Conservation (phyloP, 2,888 invertebrate genomes). For the Hipparchia sbordonii region DNA sequence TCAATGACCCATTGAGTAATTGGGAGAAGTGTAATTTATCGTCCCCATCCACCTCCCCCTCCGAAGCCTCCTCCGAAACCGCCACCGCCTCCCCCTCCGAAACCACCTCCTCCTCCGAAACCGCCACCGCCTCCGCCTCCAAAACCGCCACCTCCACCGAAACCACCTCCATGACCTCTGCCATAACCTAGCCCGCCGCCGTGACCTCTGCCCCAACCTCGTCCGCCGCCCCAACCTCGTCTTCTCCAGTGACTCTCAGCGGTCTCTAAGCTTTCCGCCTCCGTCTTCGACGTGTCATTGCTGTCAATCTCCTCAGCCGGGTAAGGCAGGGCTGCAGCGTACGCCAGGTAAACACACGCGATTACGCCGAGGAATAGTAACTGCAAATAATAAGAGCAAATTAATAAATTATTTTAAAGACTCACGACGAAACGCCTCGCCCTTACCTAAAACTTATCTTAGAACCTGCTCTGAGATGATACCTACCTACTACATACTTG, state of each 20-base stretch:
- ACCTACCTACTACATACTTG: too few species aligned
- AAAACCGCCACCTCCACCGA: neutral
- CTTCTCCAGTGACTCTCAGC: constrained; percentile 27
- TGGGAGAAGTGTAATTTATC: constrained; percentile 3
- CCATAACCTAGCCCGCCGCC: neutral
- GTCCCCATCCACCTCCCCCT: constrained; percentile 30
- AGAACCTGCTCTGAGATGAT: too few species aligned
- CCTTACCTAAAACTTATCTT: too few species aligned
- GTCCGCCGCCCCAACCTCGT: constrained; percentile 19
- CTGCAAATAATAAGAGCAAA: constrained; percentile 47
- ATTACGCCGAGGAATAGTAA: constrained; percentile 51
- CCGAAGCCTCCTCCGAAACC: constrained; percentile 34
- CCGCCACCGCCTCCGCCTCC: constrained; percentile 22
- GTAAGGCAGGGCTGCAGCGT: constrained; percentile 52
- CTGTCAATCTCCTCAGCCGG: constrained; percentile 19
- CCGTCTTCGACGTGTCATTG: neutral
- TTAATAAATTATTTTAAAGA: neutral
- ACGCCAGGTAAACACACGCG: constrained; percentile 56
- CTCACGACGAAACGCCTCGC: too few species aligned
- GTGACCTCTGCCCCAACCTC: neutral
- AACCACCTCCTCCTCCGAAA: neutral
- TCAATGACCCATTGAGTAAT: too few species aligned
- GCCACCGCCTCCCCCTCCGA: constrained; percentile 20
- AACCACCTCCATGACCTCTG: constrained; percentile 1
- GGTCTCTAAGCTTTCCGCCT: constrained; percentile 19